Conservation (phyloP, 2,113 vertebrate genomes). For the Hymenochirus boettgeri region DNA sequence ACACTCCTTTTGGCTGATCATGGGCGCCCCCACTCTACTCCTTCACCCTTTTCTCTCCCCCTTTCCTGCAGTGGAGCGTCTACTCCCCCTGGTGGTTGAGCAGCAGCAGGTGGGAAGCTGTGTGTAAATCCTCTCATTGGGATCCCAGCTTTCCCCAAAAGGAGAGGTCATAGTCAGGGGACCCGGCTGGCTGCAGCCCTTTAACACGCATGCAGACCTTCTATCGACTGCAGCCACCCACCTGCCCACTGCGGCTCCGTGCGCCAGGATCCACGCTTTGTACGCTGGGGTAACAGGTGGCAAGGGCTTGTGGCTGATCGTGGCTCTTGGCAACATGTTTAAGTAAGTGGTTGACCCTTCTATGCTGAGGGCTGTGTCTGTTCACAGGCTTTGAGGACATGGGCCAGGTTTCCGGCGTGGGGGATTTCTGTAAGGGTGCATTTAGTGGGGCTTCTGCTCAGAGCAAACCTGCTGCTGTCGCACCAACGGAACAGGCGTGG, state of each 20-base stretch:
- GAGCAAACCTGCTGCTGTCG: conserved; percentile 66
- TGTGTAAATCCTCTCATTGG: background rate
- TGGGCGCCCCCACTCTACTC: background rate
- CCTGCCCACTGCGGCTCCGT: background rate
- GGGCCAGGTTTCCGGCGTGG: conserved; percentile 75
- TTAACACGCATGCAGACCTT: background rate
- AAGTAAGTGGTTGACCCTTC: conserved; percentile 44
- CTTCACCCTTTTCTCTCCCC: conserved; percentile 2
- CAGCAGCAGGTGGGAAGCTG: conserved; percentile 26
- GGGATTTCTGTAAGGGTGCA: conserved; percentile 81
- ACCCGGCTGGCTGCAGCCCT: background rate
- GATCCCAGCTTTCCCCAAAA: background rate
- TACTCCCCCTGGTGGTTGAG: conserved; percentile 33
- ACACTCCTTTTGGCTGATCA: conserved; percentile 5
- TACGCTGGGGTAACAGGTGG: background rate
- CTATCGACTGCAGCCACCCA: no score
- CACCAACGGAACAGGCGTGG: conserved; percentile 75
- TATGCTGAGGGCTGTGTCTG: conserved; percentile 71
- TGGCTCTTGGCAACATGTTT: background rate
- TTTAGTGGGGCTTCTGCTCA: conserved; percentile 70
- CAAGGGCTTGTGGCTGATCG: background rate
- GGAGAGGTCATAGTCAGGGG: background rate
- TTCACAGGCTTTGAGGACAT: conserved; percentile 83
- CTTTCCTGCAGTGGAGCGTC: conserved; percentile 8
- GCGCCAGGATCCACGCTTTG: background rate